Evolutionary conservation across 2,888 invertebrate genomes (phyloP), one percentile per base, ranked within the genome.

Genomic region (Ligdia adustata): DNA sequence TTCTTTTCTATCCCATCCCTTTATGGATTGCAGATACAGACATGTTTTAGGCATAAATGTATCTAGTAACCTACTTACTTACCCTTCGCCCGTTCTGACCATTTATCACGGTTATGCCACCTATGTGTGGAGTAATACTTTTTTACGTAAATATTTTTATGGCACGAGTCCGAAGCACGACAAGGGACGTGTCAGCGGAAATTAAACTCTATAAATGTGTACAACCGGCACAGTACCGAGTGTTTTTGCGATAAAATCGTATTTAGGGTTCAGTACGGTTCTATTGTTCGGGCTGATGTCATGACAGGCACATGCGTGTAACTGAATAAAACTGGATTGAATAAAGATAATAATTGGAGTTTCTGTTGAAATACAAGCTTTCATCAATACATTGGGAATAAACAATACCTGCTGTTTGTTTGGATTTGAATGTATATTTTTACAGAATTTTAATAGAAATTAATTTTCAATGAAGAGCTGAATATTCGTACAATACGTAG

Each of bases 191-290:
- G 62, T 57, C 48, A 31, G 18, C 58, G 62, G 62, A 62, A 62
- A 62, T 62, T 60, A 62, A 62, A 60, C 62, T 55, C 55, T 55
- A 60, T 58, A 57, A 60, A 57, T 51, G 56, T 45, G 49, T 50
- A 46, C 50, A 52, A 46, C 51, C 40, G 18, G 34, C 20, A 22
- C 9, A 20, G 44, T 34, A 44, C 46, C 13, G 35, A 49, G 42
- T 49, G 44, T 41, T 42, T 33, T 42, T 22, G 15, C 44, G 52
- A 55, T 57, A 55, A 50, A 50, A 47, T 28, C 27, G 26, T 1
- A 16, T 34, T 18, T 29, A 20, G 15, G 26, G 35, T 42, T 27
- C 35, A 14, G 37, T 37, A 32, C 15, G 33, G 11, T 22, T 37
- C 26, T 38, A 42, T 42, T 42, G 26, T 37, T 12, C 18, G 28